A percentile compares a stretch with the other conserved stretches of the same genome.
Conservation (phyloP, 1,140 invertebrate genomes). For the Oryctes rhinoceros region DNA sequence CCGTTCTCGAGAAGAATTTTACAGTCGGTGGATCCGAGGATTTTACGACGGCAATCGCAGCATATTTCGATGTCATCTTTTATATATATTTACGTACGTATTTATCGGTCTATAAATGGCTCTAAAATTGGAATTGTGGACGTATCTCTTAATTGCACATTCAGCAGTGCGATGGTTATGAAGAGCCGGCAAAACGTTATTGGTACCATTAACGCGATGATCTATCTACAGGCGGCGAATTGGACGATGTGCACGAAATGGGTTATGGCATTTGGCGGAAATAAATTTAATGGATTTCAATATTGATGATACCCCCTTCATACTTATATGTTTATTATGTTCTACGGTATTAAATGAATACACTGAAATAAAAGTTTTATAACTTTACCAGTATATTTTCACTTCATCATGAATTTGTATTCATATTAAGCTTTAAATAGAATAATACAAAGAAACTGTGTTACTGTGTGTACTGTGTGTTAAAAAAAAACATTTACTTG, state of each 20-base stretch:
- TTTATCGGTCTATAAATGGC: slow-evolving; percentile 34
- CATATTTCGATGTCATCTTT: slow-evolving; percentile 32
- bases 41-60: slow-evolving; percentile 15
- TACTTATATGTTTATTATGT: slow-evolving; percentile 31
- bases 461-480: no score
- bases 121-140: slow-evolving; percentile 36
- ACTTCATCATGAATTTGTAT: neutral
- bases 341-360: slow-evolving; percentile 12
- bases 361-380: slow-evolving; percentile 11
- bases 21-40: neutral
- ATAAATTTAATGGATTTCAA: slow-evolving; percentile 37
- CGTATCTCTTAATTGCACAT: slow-evolving; percentile 37
- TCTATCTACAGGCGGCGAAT: slow-evolving; percentile 31
- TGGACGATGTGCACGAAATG: slow-evolving; percentile 32
- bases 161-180: slow-evolving; percentile 22
- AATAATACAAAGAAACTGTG: no score
- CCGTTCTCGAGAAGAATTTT: slow-evolving; percentile 7
- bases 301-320: slow-evolving; percentile 20
- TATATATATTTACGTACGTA: slow-evolving; percentile 34
- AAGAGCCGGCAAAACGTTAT: slow-evolving; percentile 34
- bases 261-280: slow-evolving; percentile 33
- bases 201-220: slow-evolving; percentile 27
- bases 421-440: no score
- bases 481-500: no score
- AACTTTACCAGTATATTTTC: neutral